Conservation (phyloP, 2,113 vertebrate genomes). For the Polypterus bichir region DNA sequence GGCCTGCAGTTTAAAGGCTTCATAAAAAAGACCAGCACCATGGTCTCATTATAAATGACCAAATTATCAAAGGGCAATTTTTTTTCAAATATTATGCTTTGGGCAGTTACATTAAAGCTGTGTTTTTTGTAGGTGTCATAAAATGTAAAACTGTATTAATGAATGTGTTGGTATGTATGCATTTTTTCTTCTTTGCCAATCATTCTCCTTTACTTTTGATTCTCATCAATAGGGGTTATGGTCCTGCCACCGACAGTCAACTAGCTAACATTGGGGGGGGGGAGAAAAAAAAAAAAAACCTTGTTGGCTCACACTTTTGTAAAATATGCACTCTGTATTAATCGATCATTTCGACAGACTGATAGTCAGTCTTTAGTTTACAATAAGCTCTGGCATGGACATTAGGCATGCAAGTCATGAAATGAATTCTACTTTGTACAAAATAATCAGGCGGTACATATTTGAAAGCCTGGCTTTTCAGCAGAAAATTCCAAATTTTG, state of each 20-base stretch:
- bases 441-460: slow-evolving; percentile 67
- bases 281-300: not conserved
- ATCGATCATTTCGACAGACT: slow-evolving; percentile 47
- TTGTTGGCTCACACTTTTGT: slow-evolving; percentile 13
- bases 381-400: slow-evolving; percentile 45
- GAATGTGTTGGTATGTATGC: slow-evolving; percentile 6
- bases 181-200: not conserved
- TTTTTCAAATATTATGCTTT: not conserved
- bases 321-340: slow-evolving; percentile 37
- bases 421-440: slow-evolving; percentile 81
- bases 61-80: too few species aligned
- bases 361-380: slow-evolving; percentile 51
- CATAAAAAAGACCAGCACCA: too few species aligned
- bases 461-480: slow-evolving; percentile 67
- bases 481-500: slow-evolving; percentile 57
- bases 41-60: too few species aligned
- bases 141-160: not conserved
- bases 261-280: too few species aligned
- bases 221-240: not conserved
- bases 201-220: not conserved
- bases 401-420: slow-evolving; percentile 83
- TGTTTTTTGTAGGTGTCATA: slow-evolving; percentile 12
- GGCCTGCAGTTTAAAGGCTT: too few species aligned
- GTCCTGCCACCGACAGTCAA: too few species aligned
- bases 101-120: slow-evolving; percentile 17